Conservation (phyloP, 2,888 invertebrate species). For the Blastobasis adustella region DNA sequence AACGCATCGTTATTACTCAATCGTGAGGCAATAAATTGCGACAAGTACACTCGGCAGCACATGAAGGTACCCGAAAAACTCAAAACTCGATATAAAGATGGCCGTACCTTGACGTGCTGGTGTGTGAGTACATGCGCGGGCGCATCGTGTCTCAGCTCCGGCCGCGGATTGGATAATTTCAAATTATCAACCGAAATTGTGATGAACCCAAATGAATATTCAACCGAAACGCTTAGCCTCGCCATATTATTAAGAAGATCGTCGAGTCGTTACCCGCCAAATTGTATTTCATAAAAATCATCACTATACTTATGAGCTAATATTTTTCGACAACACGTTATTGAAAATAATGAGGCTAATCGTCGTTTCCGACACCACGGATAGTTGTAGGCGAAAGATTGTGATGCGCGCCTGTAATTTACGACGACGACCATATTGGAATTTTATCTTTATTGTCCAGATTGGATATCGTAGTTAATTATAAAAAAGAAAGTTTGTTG, state of each 20-base stretch:
- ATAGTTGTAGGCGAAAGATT: no score
- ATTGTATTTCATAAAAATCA: conserved; percentile 72
- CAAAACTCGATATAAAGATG: no score
- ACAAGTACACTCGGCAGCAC: conserved; percentile 30
- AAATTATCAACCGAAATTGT: conserved; percentile 70
- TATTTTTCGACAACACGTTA: conserved; percentile 66
- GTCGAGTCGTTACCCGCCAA: conserved; percentile 67
- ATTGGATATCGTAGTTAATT: no score
- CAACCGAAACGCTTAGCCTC: conserved; percentile 65
- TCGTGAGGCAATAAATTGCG: conserved; percentile 53
- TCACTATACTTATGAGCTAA: conserved; percentile 71
- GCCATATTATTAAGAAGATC: conserved; percentile 69
- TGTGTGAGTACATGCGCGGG: conserved; percentile 4
- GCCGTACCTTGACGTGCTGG: no score
- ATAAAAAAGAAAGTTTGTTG: no score
- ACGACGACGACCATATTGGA: no score
- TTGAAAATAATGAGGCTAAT: conserved; percentile 55
- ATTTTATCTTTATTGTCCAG: no score
- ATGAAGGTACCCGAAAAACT: neutral
- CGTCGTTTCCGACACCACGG: conserved; percentile 8
- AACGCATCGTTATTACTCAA: conserved; percentile 22
- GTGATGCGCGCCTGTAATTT: no score
- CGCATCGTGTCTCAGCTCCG: conserved; percentile 16
- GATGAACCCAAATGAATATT: conserved; percentile 70
- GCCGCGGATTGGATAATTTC: conserved; percentile 58